Evolutionary conservation across 2,797 vertebrate species (phyloP).

Genomic region (Squalus acanthias): DNA sequence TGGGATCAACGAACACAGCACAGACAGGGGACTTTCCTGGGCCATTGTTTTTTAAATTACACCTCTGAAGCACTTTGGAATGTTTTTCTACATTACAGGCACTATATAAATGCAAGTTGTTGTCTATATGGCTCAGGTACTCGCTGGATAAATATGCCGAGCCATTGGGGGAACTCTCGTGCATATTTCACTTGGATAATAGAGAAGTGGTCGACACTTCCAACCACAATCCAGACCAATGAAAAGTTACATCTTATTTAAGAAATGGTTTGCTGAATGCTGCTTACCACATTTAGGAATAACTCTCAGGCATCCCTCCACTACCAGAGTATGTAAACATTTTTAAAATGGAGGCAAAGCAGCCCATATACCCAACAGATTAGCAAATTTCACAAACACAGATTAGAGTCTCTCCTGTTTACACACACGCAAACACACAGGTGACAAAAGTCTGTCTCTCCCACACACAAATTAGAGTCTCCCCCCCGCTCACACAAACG

Average conservation of each 20-base stretch:
- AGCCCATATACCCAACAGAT: background rate
- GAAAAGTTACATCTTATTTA: conserved; percentile 10
- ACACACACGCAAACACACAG: background rate
- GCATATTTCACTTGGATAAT: background rate
- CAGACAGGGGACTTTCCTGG: background rate
- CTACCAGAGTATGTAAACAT: background rate
- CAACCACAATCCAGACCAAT: conserved; percentile 10
- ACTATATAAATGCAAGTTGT: background rate
- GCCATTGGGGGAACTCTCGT: background rate
- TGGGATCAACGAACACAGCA: background rate
- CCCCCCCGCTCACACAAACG: background rate
- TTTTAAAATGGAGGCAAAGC: background rate
- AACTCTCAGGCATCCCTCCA: background rate
- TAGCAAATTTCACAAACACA: background rate
- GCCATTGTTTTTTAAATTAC: background rate
- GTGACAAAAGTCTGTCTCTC: background rate
- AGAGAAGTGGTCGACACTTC: background rate
- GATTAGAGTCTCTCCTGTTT: background rate
- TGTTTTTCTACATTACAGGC: background rate
- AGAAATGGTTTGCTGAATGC: background rate
- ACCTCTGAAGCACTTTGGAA: background rate
- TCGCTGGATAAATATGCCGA: background rate
- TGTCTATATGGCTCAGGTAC: background rate
- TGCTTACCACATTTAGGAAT: background rate
- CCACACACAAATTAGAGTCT: background rate